These are phyloP conservation scores for Nicator chloris DNA, from an alignment of 2,113 vertebrate species.

Conservation along the genomic window DNA sequence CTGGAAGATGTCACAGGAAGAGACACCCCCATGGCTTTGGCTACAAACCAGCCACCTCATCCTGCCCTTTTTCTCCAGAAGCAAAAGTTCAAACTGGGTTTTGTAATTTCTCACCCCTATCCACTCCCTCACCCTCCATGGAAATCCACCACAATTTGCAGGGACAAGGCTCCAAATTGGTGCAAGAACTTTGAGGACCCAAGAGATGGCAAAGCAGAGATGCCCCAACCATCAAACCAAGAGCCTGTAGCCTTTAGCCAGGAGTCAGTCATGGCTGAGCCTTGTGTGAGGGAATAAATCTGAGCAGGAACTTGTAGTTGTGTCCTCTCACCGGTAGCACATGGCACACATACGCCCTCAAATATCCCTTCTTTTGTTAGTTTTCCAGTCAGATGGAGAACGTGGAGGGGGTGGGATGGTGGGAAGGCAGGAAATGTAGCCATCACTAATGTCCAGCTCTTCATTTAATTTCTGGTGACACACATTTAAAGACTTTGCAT, in stretches of 20 bases:
- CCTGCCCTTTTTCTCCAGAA: not conserved
- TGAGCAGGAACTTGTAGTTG: not conserved
- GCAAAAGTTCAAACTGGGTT: not conserved
- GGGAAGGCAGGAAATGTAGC: not conserved
- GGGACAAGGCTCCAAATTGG: not conserved
- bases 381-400: not conserved
- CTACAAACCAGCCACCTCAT: not conserved
- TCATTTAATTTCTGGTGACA: not conserved
- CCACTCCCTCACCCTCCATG: not conserved
- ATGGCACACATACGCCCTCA: fast-evolving
- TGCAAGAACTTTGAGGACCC: not conserved
- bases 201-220: not conserved
- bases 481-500: not conserved
- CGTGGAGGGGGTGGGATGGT: not conserved
- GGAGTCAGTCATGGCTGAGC: not conserved
- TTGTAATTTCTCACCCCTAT: not conserved
- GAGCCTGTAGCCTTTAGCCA: not conserved
- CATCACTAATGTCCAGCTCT: not conserved
- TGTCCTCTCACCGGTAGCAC: not conserved
- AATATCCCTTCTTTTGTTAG: not conserved
- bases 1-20: not conserved
- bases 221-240: not conserved
- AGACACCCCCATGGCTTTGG: not conserved
- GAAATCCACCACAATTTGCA: not conserved
- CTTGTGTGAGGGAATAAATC: not conserved